Base-by-base conservation (phyloP, 2,113 vertebrate species). In the Oenanthe oenanthe region DNA sequence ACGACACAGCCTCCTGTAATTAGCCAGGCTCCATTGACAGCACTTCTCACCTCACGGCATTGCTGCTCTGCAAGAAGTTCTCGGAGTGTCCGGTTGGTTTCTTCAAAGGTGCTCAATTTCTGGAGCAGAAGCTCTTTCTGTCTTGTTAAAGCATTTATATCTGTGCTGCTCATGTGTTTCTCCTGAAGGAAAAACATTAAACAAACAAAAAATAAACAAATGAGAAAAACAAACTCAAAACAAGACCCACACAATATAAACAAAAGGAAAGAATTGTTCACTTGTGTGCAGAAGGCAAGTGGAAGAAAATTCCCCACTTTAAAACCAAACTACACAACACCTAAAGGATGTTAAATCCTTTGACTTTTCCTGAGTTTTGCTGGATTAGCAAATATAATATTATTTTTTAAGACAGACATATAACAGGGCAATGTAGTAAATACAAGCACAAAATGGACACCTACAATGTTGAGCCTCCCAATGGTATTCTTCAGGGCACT, bases 111-210 rank as follows among this genome's bases (percentile, higher is more conserved):
- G 85, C 98, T 98, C 97, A 99, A 75, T 63, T 99, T 99, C 96
- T 99, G 98, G 22, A 99, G 95, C 91, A 99, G 97, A 71, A 99
- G 97, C 53, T 99, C 98, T 78, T 99, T 99, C 76, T 99, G 98
- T 74, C 97, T 97, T 28, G 97, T 98, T 56, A 99, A 81, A 21
- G 96, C 94, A 34, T 97, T 98, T 34, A 98, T 95, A 63, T 99
- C 98, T 4, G 98, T 98, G 75, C 97, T 97, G 3, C 98, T 98
- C 95, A 98, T 97, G 92, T 97, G 97, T 86, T 99, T 98, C 86
- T 98, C 96, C 98, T 99, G 66, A 25, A 93, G n/a, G 11, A 38
- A 38, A 48, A 72, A 28, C 3, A 60, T 45, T 26, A 43, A 43
- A 13, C 3, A 43, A 82, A 19, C 4, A 65, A 57, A 56, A 16